Percentiles rank a stretch among this genome's conserved stretches.
Conservation (phyloP, 2,797 vertebrate genomes). For the Hozukius guyotensis region DNA sequence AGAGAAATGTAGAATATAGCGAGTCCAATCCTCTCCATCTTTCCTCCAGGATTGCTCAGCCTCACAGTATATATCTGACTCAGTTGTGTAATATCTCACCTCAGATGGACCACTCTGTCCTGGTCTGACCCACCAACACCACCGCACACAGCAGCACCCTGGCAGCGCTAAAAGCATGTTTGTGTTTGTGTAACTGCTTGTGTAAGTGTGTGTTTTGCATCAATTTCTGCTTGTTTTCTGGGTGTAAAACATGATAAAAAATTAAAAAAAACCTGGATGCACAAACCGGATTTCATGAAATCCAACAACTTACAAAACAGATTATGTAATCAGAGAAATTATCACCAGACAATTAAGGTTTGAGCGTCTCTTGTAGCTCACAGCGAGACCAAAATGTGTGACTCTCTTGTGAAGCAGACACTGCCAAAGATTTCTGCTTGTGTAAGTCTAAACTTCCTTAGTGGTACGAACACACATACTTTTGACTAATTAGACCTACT, state of each 20-base stretch:
- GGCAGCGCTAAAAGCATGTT: not conserved
- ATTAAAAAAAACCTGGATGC: not conserved
- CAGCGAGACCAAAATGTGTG: slow-evolving; percentile 66
- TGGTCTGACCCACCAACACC: not conserved
- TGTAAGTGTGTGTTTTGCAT: not conserved
- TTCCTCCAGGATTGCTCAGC: not conserved
- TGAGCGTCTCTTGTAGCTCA: slow-evolving; percentile 37
- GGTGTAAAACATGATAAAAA: not conserved
- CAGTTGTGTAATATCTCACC: slow-evolving; percentile 29
- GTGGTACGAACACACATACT: not conserved
- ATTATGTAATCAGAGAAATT: slow-evolving; percentile 57
- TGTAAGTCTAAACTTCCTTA: slow-evolving; percentile 22
- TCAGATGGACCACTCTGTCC: slow-evolving; percentile 13
- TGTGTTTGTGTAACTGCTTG: not conserved
- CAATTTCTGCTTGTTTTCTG: not conserved
- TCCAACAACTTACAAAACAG: slow-evolving; percentile 34
- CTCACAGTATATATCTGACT: slow-evolving; percentile 2
- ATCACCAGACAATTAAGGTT: slow-evolving; percentile 28
- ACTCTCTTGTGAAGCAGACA: slow-evolving; percentile 41
- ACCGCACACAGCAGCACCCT: not conserved
- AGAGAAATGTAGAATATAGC: not conserved
- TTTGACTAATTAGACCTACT: not conserved
- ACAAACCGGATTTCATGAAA: not conserved
- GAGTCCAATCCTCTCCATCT: not conserved
- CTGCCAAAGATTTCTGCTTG: slow-evolving; percentile 57